Percentiles rank a stretch among this genome's conserved stretches.
phyloP scores from a whole-genome alignment of 1,140 invertebrate genomes.

The Calycopis cecrops region DNA sequence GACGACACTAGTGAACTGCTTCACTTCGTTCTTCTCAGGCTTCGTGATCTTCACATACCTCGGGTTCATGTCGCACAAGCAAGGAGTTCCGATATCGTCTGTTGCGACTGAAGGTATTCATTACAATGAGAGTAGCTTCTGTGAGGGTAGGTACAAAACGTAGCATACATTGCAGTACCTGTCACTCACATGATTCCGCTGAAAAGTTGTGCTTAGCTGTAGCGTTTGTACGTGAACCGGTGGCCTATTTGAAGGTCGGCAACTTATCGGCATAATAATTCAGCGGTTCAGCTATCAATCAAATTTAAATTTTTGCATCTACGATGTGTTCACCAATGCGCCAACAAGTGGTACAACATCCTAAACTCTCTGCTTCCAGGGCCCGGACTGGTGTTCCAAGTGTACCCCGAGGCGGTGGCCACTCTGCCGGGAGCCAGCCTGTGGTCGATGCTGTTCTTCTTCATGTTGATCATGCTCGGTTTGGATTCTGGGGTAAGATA shows the following conservation, averaged over 20 bases:
- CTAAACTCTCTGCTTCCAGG: slow-evolving; percentile 74
- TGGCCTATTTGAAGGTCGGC: too few species aligned
- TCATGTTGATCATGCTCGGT: slow-evolving; percentile 95
- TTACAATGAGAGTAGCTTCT: too few species aligned
- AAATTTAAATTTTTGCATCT: too few species aligned
- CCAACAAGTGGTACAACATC: slow-evolving; percentile 2
- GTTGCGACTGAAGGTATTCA: slow-evolving; percentile 86
- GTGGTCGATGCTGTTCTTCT: slow-evolving; percentile 96
- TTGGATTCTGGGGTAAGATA: slow-evolving; percentile 79
- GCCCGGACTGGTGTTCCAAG: slow-evolving; percentile 93
- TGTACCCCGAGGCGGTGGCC: slow-evolving; percentile 94
- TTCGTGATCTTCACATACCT: slow-evolving; percentile 97
- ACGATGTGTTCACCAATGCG: too few species aligned
- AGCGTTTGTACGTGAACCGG: too few species aligned
- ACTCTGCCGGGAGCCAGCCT: slow-evolving; percentile 89
- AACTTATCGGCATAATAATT: too few species aligned
- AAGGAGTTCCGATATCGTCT: slow-evolving; percentile 86
- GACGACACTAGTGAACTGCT: slow-evolving; percentile 94
- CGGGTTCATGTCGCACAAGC: slow-evolving; percentile 92
- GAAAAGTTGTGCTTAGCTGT: too few species aligned
- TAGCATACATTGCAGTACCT: too few species aligned
- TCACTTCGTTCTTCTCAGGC: slow-evolving; percentile 95
- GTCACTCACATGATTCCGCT: too few species aligned
- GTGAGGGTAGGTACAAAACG: too few species aligned
- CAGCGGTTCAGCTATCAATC: too few species aligned